Evolutionary conservation across 2,113 vertebrate species (phyloP).

Genomic region (Lamprotornis superbus): DNA sequence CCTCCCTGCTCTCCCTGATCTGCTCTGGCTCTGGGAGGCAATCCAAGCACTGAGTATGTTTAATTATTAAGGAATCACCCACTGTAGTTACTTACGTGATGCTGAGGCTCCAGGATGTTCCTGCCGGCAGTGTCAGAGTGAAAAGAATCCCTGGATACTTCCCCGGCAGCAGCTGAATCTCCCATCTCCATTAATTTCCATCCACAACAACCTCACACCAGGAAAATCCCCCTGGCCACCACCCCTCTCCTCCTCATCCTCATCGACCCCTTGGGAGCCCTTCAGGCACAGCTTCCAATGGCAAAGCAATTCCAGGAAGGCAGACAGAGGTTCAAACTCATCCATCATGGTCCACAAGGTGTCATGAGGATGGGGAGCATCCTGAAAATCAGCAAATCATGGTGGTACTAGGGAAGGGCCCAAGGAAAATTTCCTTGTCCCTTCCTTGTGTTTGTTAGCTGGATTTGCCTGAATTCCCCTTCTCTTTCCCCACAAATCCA

Average conservation of each 20-base stretch:
- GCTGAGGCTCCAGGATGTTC: constrained; percentile 13
- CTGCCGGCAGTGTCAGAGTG: neutral
- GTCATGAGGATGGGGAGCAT: neutral
- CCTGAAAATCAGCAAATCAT: accelerated
- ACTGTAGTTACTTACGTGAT: constrained; percentile 13
- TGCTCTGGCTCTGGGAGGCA: constrained; percentile 17
- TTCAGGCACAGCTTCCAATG: neutral
- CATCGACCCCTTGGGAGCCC: neutral
- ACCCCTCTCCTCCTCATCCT: neutral
- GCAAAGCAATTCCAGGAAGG: constrained; percentile 18
- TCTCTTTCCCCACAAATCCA: neutral
- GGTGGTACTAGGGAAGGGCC: accelerated
- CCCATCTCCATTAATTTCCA: neutral
- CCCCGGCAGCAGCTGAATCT: neutral
- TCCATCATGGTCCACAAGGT: neutral
- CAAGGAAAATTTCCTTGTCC: neutral
- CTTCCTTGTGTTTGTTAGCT: neutral
- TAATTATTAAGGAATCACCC: constrained; percentile 60
- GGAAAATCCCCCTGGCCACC: neutral
- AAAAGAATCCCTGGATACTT: constrained; percentile 11
- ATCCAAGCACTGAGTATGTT: constrained; percentile 40
- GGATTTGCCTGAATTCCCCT: neutral
- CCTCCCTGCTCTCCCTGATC: neutral
- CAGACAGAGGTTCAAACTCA: neutral
- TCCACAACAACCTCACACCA: neutral